Evolutionary conservation across 2,888 invertebrate genomes (phyloP).

Genomic region (Diaphora mendica): DNA sequence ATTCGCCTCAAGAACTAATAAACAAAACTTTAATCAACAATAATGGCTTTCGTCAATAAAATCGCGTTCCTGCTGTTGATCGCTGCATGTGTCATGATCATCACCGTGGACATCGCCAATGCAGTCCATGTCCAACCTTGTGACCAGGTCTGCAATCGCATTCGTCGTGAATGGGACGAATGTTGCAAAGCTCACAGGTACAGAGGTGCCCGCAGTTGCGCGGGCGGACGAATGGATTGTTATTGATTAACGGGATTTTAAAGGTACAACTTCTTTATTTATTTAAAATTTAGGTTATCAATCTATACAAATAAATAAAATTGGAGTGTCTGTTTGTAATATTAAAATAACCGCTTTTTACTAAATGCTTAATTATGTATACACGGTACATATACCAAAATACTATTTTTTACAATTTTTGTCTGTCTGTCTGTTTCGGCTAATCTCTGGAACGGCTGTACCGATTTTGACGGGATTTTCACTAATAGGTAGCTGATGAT

Average conservation of each 20-base stretch:
- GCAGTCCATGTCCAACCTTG: constrained; percentile 25
- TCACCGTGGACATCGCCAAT: constrained; percentile 16
- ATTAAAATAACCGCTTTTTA: no score
- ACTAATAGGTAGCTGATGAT: no score
- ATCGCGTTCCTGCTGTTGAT: constrained; percentile 10
- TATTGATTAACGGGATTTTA: background rate
- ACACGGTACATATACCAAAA: no score
- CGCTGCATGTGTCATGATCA: constrained; percentile 17
- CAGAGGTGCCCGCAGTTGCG: background rate
- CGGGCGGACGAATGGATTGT: constrained; percentile 12
- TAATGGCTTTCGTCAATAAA: constrained; percentile 16
- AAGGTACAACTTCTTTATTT: background rate
- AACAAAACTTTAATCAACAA: background rate
- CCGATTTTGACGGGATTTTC: no score
- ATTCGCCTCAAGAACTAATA: background rate
- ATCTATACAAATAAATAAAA: no score
- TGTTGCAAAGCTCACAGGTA: constrained; percentile 34
- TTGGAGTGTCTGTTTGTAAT: no score
- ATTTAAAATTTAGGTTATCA: no score
- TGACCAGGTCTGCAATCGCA: constrained; percentile 31
- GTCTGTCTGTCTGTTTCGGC: no score
- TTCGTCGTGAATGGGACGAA: constrained; percentile 22
- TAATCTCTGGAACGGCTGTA: no score
- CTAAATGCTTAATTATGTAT: no score
- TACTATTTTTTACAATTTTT: no score